phyloP scores from a whole-genome alignment of 2,888 invertebrate genomes.

The Ophraella communa region DNA sequence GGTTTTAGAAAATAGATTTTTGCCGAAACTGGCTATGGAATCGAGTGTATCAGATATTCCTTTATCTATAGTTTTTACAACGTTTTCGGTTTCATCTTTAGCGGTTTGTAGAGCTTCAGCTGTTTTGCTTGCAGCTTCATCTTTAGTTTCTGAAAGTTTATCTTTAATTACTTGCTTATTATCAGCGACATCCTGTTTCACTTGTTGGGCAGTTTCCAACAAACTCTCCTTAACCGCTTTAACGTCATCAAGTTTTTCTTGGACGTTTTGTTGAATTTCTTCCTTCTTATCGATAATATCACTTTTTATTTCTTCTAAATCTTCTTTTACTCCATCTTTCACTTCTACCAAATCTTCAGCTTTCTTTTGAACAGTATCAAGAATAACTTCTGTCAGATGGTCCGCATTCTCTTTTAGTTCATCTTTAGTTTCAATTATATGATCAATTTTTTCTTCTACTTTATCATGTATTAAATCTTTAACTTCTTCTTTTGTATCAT shows the following conservation, averaged over 20 bases:
- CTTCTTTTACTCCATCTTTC: neutral
- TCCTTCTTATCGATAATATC: constrained; percentile 27
- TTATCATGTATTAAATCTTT: neutral
- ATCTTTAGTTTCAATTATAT: constrained; percentile 1
- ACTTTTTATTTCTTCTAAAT: neutral
- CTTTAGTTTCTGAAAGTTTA: neutral
- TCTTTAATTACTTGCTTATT: neutral
- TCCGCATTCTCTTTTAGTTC: neutral
- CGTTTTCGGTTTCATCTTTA: neutral
- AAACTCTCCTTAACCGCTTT: neutral
- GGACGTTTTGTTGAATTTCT: constrained; percentile 18
- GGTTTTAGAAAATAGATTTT: neutral
- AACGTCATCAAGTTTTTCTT: neutral
- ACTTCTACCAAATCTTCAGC: neutral
- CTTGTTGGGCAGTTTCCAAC: neutral
- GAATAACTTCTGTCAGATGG: neutral
- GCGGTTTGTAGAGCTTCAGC: neutral
- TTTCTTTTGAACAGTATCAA: neutral
- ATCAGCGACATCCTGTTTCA: neutral
- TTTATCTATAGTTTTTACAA: constrained; percentile 6
- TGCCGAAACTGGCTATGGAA: constrained; percentile 3
- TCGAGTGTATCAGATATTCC: neutral
- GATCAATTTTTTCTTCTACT: neutral
- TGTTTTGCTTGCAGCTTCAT: neutral
- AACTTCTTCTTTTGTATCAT: neutral